Evolutionary conservation across 2,888 invertebrate genomes (phyloP).

Genomic region (Rhamphomyia laevipes): DNA sequence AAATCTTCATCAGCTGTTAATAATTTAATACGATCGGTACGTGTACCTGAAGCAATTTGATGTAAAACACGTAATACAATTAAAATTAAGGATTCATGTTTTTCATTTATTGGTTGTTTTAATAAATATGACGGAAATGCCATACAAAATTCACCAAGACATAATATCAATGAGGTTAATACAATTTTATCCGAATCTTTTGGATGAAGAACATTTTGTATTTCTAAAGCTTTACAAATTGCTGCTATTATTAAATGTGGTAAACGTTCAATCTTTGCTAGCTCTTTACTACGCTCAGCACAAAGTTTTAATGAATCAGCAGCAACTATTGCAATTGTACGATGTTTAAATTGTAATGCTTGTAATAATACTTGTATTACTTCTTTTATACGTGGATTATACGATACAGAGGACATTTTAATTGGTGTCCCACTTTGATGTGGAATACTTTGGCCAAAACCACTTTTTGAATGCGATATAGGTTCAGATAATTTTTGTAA

Average conservation of each 20-base stretch:
- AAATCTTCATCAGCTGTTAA: constrained; percentile 36
- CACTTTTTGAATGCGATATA: constrained; percentile 5
- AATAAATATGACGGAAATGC: constrained; percentile 58
- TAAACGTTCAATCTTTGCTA: constrained; percentile 31
- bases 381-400: constrained; percentile 34
- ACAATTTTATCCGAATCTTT: constrained; percentile 35
- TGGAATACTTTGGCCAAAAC: constrained; percentile 27
- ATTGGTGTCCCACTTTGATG: constrained; percentile 20
- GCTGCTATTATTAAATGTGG: constrained; percentile 33
- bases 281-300: constrained; percentile 29
- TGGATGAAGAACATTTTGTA: constrained; percentile 33
- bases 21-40: constrained; percentile 29
- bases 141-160: constrained; percentile 91
- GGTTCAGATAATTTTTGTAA: constrained; percentile 25
- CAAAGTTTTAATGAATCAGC: constrained; percentile 34
- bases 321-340: constrained; percentile 34
- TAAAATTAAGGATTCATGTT: constrained; percentile 43
- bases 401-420: constrained; percentile 12
- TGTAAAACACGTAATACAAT: constrained; percentile 58
- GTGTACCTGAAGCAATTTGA: constrained; percentile 31
- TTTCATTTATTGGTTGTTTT: constrained; percentile 35
- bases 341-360: constrained; percentile 36
- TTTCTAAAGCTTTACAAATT: constrained; percentile 34
- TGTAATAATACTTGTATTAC: constrained; percentile 35
- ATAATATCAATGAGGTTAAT: constrained; percentile 60